These are phyloP conservation scores for Gouania willdenowi DNA, from an alignment of 2,797 vertebrate genomes.

Conservation along the genomic window DNA sequence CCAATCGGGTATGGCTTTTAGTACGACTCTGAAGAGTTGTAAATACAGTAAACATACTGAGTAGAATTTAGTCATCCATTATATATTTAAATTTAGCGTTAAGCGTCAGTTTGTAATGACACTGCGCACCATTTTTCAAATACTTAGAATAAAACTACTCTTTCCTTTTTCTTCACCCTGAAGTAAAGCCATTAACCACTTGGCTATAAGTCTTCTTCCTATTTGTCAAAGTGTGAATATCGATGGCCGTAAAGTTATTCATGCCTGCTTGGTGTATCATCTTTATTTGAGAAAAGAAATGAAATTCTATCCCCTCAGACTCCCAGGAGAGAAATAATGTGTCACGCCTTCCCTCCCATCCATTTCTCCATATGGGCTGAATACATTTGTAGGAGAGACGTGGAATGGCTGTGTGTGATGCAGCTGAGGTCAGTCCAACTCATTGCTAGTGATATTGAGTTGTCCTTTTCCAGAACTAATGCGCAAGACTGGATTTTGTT, in stretches of 20 bases:
- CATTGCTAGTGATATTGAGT: conserved; percentile 25
- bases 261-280: conserved; percentile 50
- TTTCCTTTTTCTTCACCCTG: background rate
- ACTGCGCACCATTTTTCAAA: conserved; percentile 25
- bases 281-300: conserved; percentile 64
- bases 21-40: too few relatives aligned
- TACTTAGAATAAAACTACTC: conserved; percentile 21
- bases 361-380: conserved; percentile 51
- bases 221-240: conserved; percentile 70
- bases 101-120: conserved; percentile 20
- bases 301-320: conserved; percentile 58
- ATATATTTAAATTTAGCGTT: conserved; percentile 13
- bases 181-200: conserved; percentile 49
- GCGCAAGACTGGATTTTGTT: conserved; percentile 19
- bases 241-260: conserved; percentile 62
- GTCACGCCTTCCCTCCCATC: conserved; percentile 44
- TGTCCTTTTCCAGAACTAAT: conserved; percentile 6
- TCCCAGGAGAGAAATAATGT: conserved; percentile 59
- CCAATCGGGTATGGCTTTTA: too few relatives aligned
- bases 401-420: conserved; percentile 19
- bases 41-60: too few relatives aligned
- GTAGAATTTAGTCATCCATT: conserved; percentile 5
- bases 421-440: conserved; percentile 45
- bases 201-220: conserved; percentile 54
- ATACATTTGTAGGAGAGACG: conserved; percentile 40